phyloP scores from a whole-genome alignment of 2,888 invertebrate species.

The Tholera decimalis region DNA sequence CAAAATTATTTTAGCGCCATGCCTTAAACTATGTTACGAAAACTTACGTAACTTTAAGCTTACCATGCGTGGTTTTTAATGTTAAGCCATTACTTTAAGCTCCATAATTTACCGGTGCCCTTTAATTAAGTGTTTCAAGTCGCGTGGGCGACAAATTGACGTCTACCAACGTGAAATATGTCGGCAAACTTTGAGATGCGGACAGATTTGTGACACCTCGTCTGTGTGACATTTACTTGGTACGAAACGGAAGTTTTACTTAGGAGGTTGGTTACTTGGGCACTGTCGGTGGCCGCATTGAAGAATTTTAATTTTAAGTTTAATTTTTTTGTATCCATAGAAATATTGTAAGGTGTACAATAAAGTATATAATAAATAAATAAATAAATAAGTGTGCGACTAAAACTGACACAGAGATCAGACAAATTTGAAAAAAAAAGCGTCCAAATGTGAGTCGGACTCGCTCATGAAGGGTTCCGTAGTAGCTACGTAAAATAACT shows the following conservation, averaged over 20 bases:
- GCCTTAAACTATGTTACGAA: background rate
- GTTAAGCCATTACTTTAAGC: background rate
- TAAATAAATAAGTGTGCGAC: no score
- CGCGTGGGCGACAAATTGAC: constrained; percentile 17
- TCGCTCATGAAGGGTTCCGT: no score
- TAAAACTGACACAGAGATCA: no score
- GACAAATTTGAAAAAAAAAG: no score
- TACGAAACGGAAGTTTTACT: background rate
- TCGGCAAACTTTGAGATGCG: background rate
- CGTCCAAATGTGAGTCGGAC: no score
- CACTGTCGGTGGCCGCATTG: no score
- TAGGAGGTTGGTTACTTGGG: background rate
- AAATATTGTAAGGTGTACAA: no score
- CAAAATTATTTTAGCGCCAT: background rate
- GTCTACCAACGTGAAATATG: constrained; percentile 11
- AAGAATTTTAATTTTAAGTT: no score
- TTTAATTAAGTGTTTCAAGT: constrained; percentile 27
- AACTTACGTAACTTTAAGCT: constrained; percentile 6
- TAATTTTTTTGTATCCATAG: no score
- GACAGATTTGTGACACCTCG: constrained; percentile 15
- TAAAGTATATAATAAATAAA: no score
- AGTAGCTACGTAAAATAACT: no score
- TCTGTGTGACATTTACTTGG: background rate
- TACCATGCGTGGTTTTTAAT: constrained; percentile 7
- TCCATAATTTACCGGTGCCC: constrained; percentile 21